Evolutionary conservation across 2,113 vertebrate species (phyloP).

Genomic region (Eublepharis macularius): DNA sequence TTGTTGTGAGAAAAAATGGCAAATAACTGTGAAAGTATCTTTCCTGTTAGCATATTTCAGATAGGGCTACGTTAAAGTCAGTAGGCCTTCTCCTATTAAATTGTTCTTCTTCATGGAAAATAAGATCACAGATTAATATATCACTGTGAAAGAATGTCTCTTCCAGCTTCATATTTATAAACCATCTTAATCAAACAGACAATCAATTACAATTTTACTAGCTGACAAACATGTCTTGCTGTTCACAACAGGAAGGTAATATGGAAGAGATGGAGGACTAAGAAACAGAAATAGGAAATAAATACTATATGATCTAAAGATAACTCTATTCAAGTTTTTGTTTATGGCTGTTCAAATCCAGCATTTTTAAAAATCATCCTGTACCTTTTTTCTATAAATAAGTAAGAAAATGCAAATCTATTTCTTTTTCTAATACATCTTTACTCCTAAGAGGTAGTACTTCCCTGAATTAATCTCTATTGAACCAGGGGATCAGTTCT

Average conservation of each 20-base stretch:
- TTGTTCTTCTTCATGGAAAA: neutral
- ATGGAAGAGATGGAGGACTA: neutral
- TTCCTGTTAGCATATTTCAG: neutral
- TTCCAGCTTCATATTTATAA: neutral
- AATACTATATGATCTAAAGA: constrained; percentile 19
- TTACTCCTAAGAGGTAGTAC: constrained; percentile 24
- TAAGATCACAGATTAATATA: neutral
- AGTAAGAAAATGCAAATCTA: constrained; percentile 23
- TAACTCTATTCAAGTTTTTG: constrained; percentile 13
- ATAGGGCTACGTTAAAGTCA: neutral
- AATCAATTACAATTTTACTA: rapidly evolving
- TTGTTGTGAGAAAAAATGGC: neutral
- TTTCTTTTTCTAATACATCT: constrained; percentile 46
- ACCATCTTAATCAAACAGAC: rapidly evolving
- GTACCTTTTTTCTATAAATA: constrained; percentile 25
- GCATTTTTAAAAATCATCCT: constrained; percentile 13
- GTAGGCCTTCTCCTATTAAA: neutral
- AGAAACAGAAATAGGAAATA: neutral
- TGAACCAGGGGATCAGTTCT: constrained; percentile 14
- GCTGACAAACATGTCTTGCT: neutral
- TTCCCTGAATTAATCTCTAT: neutral
- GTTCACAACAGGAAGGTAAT: neutral
- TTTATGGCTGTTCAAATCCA: constrained; percentile 32
- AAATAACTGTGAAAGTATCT: neutral
- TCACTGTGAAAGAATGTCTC: neutral